Conservation (phyloP, 2,113 vertebrate genomes). For the Limnothrissa miodon region DNA sequence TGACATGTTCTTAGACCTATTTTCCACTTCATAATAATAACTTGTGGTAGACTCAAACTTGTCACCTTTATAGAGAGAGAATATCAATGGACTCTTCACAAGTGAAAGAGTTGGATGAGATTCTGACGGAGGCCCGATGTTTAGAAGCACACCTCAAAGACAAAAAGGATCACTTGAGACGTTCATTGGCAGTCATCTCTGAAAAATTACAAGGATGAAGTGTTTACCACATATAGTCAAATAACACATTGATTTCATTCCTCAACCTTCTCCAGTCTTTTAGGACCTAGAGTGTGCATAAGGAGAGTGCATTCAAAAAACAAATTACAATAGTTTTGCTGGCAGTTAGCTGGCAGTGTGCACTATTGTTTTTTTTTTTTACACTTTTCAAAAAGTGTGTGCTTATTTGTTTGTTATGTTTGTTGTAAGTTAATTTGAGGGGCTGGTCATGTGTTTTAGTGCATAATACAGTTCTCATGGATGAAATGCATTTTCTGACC, state of each 20-base stretch:
- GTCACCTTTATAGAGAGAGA: constrained; percentile 47
- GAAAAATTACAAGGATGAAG: constrained; percentile 62
- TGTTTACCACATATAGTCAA: background rate
- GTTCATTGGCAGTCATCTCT: constrained; percentile 61
- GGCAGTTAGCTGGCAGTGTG: background rate
- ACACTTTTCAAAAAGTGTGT: no score
- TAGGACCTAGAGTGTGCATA: no score
- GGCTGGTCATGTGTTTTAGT: background rate
- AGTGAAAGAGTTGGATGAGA: constrained; percentile 63
- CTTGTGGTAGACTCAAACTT: background rate
- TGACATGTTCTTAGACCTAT: background rate
- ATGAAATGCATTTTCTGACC: background rate
- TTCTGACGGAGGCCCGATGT: constrained; percentile 59
- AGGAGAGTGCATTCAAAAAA: background rate
- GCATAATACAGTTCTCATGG: background rate
- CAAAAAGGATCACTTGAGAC: constrained; percentile 64
- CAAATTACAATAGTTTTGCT: background rate
- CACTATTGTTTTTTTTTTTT: background rate
- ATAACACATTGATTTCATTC: background rate
- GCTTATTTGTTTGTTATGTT: background rate
- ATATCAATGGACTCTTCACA: constrained; percentile 55
- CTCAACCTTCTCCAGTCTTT: background rate
- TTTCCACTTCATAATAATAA: background rate
- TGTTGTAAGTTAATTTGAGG: background rate
- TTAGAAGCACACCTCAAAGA: constrained; percentile 63